These are phyloP conservation scores for Phaedon cochleariae DNA, from an alignment of 2,888 invertebrate species.

Conservation along the genomic window DNA sequence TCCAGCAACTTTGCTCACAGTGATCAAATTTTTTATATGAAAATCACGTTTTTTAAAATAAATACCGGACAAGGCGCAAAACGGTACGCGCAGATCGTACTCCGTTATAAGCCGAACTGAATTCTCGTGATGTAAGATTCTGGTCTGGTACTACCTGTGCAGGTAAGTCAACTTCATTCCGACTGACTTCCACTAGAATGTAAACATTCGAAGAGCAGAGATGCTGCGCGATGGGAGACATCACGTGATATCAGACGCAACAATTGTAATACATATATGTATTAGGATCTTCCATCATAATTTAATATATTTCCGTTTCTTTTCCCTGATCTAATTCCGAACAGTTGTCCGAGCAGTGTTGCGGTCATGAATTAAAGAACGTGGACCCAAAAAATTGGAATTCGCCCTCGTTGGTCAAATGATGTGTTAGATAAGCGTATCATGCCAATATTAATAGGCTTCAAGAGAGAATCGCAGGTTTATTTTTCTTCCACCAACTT, in stretches of 20 bases:
- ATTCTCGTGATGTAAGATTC: constrained; percentile 24
- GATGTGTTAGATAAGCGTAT: constrained; percentile 29
- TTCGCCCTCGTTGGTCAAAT: constrained; percentile 21
- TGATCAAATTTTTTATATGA: neutral
- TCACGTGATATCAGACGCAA: constrained; percentile 32
- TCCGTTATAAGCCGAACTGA: constrained; percentile 26
- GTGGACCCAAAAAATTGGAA: constrained; percentile 19
- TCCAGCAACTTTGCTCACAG: neutral
- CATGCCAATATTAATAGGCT: constrained; percentile 12
- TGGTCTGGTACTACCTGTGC: constrained; percentile 36
- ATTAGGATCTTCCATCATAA: constrained; percentile 34
- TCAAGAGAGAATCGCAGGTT: neutral
- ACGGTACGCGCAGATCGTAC: constrained; percentile 21
- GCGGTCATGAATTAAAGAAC: constrained; percentile 31
- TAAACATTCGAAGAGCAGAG: constrained; percentile 30
- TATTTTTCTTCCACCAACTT: neutral
- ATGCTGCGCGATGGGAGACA: constrained; percentile 24
- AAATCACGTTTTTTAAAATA: neutral
- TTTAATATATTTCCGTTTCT: constrained; percentile 27
- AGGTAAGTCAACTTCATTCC: constrained; percentile 37
- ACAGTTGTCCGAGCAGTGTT: constrained; percentile 29
- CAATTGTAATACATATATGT: constrained; percentile 32
- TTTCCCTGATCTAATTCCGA: constrained; percentile 32
- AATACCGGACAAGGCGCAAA: neutral
- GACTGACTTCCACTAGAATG: constrained; percentile 26